Evolutionary conservation across 2,888 invertebrate species (phyloP).

Genomic region (Meandrusa payeni): DNA sequence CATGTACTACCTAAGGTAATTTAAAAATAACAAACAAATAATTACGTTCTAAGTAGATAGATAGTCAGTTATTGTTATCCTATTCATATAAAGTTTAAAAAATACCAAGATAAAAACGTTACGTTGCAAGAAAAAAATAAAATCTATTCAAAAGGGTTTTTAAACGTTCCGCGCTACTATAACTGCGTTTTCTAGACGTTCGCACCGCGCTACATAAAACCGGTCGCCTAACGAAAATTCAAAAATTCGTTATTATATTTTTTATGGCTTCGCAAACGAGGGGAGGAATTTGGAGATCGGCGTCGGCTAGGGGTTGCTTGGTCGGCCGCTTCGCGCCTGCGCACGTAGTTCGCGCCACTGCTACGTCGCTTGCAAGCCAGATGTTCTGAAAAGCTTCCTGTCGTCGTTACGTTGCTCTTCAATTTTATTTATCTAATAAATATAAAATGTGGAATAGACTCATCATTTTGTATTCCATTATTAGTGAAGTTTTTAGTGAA

Average conservation of each 20-base stretch:
- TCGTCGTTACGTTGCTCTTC: slow-evolving; percentile 67
- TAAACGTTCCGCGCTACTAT: slow-evolving; percentile 17
- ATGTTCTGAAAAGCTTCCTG: slow-evolving; percentile 80
- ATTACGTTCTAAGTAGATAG: slow-evolving; percentile 8
- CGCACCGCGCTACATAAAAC: slow-evolving; percentile 49
- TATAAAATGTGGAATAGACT: slow-evolving; percentile 72
- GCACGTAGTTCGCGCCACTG: slow-evolving; percentile 81
- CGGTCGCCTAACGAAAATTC: slow-evolving; percentile 68
- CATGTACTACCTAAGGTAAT: too few relatives aligned
- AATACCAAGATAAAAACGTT: not conserved
- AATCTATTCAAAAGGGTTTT: not conserved
- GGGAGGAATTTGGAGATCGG: slow-evolving; percentile 68
- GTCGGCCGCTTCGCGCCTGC: slow-evolving; percentile 73
- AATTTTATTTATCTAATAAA: slow-evolving; percentile 61
- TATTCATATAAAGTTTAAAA: not conserved
- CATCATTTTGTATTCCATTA: slow-evolving; percentile 55
- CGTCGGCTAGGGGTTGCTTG: slow-evolving; percentile 70
- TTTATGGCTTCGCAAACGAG: slow-evolving; percentile 71
- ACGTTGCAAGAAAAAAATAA: slow-evolving; percentile 5
- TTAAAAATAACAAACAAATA: too few relatives aligned
- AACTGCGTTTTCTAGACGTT: slow-evolving; percentile 23
- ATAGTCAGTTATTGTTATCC: not conserved
- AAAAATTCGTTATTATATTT: slow-evolving; percentile 75
- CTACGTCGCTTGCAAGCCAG: slow-evolving; percentile 78
- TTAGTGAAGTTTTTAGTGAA: slow-evolving; percentile 65